phyloP scores from a whole-genome alignment of 2,113 vertebrate species.

The Eleginops maclovinus region DNA sequence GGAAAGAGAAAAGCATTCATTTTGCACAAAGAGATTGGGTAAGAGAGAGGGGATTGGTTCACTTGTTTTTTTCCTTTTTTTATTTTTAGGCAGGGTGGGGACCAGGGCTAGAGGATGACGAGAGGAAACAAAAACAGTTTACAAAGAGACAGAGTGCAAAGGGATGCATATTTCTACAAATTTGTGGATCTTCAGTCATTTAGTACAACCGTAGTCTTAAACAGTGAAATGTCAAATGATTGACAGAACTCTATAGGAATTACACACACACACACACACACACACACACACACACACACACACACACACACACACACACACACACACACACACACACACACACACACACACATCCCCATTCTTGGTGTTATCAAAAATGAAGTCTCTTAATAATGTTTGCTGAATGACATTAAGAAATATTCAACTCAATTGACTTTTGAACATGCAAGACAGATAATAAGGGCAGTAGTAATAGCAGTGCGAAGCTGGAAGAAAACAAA shows the following conservation, averaged over 20 bases:
- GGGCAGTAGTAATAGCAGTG: constrained; percentile 69
- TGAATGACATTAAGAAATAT: constrained; percentile 64
- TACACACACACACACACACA: constrained; percentile 18
- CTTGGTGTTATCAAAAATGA: constrained; percentile 60
- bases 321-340: constrained; percentile 1
- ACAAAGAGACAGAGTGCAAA: constrained; percentile 84
- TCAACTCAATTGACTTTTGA: constrained; percentile 68
- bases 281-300: no score
- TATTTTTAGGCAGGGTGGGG: constrained; percentile 70
- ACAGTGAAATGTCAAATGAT: constrained; percentile 77
- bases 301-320: no score
- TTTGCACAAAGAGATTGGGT: constrained; percentile 79
- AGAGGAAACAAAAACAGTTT: constrained; percentile 80
- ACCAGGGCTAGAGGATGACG: constrained; percentile 72
- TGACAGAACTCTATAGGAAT: constrained; percentile 60
- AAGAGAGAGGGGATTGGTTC: constrained; percentile 67
- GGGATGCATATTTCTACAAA: constrained; percentile 83
- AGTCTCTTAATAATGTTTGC: constrained; percentile 56
- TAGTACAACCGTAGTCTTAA: constrained; percentile 74
- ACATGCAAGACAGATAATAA: constrained; percentile 80
- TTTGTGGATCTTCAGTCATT: constrained; percentile 74
- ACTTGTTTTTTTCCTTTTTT: constrained; percentile 43
- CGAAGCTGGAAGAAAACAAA: constrained; percentile 61
- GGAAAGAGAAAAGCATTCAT: constrained; percentile 82
- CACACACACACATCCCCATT: constrained; percentile 24